Evolutionary conservation across 2,888 invertebrate genomes (phyloP).

Genomic region (Oeneis ivallda): DNA sequence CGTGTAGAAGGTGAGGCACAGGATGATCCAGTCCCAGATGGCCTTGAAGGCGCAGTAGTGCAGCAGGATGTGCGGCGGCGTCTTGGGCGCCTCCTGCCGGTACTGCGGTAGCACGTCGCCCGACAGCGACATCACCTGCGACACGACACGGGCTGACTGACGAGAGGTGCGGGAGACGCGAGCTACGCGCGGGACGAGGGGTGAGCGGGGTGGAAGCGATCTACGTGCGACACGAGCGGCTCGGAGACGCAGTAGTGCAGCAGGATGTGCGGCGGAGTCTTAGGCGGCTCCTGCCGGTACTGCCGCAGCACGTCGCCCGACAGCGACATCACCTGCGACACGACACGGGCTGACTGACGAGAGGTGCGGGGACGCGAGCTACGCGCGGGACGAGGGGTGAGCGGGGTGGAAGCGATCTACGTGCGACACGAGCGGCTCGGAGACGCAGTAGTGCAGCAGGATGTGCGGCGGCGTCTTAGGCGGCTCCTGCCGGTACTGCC

Average conservation of each 20-base stretch:
- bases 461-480: constrained; percentile 99
- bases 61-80: constrained; percentile 99
- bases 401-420: too few species aligned
- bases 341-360: too few species aligned
- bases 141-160: too few species aligned
- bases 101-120: constrained; percentile 99
- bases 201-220: too few species aligned
- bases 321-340: constrained; percentile 91
- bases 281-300: constrained; percentile 99
- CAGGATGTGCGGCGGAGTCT: constrained; percentile 99
- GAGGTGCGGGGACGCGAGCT: too few species aligned
- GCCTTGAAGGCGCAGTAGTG: constrained; percentile 99
- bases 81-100: constrained; percentile 99
- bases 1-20: constrained; percentile 99
- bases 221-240: too few species aligned
- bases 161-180: too few species aligned
- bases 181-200: too few species aligned
- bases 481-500: constrained; percentile 99
- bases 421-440: too few species aligned
- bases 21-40: constrained; percentile 99
- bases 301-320: constrained; percentile 99
- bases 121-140: constrained; percentile 93
- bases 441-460: constrained; percentile 99
- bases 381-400: too few species aligned
- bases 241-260: constrained; percentile 99